Evolutionary conservation across 2,113 vertebrate species (phyloP).

Genomic region (Ailurus styani): DNA sequence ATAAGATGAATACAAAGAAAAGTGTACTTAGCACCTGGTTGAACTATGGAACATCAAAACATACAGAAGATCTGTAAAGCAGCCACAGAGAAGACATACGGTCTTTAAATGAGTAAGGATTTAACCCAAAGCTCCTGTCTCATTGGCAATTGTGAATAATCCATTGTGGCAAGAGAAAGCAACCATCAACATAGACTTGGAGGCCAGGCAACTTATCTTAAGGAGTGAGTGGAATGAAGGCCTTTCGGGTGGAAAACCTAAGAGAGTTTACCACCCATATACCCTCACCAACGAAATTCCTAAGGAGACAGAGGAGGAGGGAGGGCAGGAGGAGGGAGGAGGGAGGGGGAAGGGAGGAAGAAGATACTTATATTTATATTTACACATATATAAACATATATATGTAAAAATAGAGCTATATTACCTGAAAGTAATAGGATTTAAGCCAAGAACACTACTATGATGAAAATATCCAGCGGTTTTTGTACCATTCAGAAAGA

Average conservation of each 20-base stretch:
- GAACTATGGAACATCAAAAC: not conserved
- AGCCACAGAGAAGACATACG: not conserved
- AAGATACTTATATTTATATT: not conserved
- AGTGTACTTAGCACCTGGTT: not conserved
- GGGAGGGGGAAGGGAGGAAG: not conserved
- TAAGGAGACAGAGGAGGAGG: not conserved
- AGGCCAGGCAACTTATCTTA: not conserved
- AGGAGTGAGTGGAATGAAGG: not conserved
- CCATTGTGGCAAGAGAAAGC: not conserved
- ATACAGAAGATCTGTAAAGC: not conserved
- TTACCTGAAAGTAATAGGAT: not conserved
- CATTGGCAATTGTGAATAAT: not conserved
- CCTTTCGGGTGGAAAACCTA: not conserved
- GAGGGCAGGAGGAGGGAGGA: not conserved
- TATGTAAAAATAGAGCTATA: not conserved
- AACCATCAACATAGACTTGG: not conserved
- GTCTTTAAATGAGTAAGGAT: not conserved
- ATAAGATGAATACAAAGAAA: not conserved
- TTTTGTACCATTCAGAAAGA: not conserved
- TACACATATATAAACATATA: not conserved
- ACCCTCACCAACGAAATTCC: not conserved
- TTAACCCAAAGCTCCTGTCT: not conserved
- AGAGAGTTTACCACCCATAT: not conserved
- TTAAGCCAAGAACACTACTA: not conserved
- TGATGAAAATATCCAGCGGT: not conserved